These are phyloP conservation scores for Antheraea pernyi DNA, from an alignment of 1,140 invertebrate genomes.

Conservation along the genomic window DNA sequence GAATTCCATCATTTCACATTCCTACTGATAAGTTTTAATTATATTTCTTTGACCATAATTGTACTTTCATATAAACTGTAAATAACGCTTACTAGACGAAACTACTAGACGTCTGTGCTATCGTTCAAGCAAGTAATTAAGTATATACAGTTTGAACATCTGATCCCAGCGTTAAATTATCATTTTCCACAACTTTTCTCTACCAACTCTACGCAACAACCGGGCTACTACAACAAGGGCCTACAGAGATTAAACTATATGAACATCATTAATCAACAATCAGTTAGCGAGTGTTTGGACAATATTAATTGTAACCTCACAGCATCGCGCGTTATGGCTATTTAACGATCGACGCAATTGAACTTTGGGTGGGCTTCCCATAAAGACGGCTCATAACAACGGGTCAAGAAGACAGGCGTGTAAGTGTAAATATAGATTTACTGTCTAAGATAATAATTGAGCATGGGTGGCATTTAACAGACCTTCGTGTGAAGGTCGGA, in stretches of 20 bases:
- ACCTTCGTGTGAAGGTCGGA: not conserved
- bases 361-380: slow-evolving; percentile 47
- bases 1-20: too few relatives aligned
- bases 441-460: slow-evolving; percentile 3
- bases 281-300: slow-evolving; percentile 18
- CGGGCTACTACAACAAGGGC: not conserved
- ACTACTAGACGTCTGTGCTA: too few relatives aligned
- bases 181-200: too few relatives aligned
- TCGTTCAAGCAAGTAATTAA: too few relatives aligned
- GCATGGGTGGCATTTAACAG: slow-evolving; percentile 9
- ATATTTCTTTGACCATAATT: too few relatives aligned
- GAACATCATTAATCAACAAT: slow-evolving; percentile 7
- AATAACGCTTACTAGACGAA: too few relatives aligned
- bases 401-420: slow-evolving; percentile 24
- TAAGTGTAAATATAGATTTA: slow-evolving; percentile 32
- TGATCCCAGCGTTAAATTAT: too few relatives aligned
- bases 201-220: not conserved
- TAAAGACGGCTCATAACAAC: slow-evolving; percentile 27
- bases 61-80: too few relatives aligned
- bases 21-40: too few relatives aligned
- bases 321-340: slow-evolving; percentile 35
- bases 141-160: too few relatives aligned
- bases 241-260: not conserved
- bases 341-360: slow-evolving; percentile 50
- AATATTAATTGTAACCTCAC: slow-evolving; percentile 28